Evolutionary conservation across 2,797 vertebrate genomes (phyloP).

Genomic region (Enteromius unitaeniatus): DNA sequence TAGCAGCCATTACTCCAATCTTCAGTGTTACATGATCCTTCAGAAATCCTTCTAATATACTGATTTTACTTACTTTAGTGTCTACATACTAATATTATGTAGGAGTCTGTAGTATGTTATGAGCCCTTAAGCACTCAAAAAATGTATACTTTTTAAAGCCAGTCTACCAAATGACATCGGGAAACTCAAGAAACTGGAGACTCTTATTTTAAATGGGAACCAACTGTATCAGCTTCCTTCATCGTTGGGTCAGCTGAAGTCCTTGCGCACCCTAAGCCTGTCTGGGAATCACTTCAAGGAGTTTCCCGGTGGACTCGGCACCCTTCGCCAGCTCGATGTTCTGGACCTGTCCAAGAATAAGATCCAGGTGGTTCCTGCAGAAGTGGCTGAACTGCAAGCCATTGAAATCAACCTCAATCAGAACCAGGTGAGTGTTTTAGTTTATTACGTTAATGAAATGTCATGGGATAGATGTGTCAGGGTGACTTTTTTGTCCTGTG

Average conservation of each 20-base stretch:
- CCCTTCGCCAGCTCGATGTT: constrained; percentile 88
- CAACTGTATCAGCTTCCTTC: constrained; percentile 83
- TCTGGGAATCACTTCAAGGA: constrained; percentile 88
- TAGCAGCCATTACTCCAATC: background rate
- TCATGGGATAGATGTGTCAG: background rate
- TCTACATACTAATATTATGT: background rate
- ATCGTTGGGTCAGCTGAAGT: constrained; percentile 83
- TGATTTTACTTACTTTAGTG: background rate
- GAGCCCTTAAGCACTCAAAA: background rate
- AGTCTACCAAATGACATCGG: constrained; percentile 86
- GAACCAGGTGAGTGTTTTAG: constrained; percentile 85
- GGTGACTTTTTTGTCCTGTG: background rate
- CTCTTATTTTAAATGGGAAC: constrained; percentile 88
- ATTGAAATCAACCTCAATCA: constrained; percentile 98
- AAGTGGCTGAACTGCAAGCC: constrained; percentile 87
- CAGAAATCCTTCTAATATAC: background rate
- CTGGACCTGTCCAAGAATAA: constrained; percentile 93
- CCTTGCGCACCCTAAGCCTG: constrained; percentile 88
- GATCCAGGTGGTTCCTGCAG: constrained; percentile 86
- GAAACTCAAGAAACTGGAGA: constrained; percentile 94
- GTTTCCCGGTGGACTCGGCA: constrained; percentile 85
- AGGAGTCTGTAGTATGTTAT: no score
- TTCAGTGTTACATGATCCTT: background rate
- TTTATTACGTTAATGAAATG: background rate
- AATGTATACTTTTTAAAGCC: constrained; percentile 69